Base-by-base conservation (phyloP, 2,797 vertebrate species). In the Eidolon dupreanum region DNA sequence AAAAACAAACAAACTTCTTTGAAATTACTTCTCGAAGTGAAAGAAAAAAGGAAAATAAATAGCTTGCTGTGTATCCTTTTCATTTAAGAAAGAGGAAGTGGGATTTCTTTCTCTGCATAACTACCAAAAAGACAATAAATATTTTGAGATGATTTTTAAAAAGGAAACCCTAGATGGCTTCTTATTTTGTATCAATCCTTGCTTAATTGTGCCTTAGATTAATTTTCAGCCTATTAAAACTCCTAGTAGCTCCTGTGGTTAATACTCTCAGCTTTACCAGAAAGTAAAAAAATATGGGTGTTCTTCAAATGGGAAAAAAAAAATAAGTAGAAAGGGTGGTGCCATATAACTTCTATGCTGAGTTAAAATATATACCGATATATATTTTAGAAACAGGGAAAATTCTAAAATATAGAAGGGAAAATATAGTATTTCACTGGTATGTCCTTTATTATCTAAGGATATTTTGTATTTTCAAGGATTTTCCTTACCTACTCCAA, bases 71-170 rank as follows among this genome's bases (percentile, higher is more conserved):
- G n/a, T 91, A 90, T 96, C 13, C 22, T 88, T 97, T 94, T 41
- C 90, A 66, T 88, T 88, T 96, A 88, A 88, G 51, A 95, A 95
- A 93, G 53, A 88, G 26, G 63, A 90, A 94, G 24, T 88, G 11
- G 5, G 4, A 88, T 81, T 84, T 84, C 49, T 95, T 95, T 90
- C 73, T 84, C n/a, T 71, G 43, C 15, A 51, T 75, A 43, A 36
- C 81, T 71, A 73, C 59, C 26, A 46, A 74, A 89, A 89, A 92
- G 31, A 89, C 43, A 89, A 65, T 41, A 19, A 89, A 83, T 90
- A 83, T 26, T 95, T 93, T 63, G 70, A 92, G 46, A 71, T 57
- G 38, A 20, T 57, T 92, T 88, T 88, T 93, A 36, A 84, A 89
- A 92, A 82, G 15, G 31, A 89, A 77, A 90, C 20, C 20, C 71